These are phyloP conservation scores for Apamea epomidion DNA, from an alignment of 2,888 invertebrate species.

Conservation along the genomic window DNA sequence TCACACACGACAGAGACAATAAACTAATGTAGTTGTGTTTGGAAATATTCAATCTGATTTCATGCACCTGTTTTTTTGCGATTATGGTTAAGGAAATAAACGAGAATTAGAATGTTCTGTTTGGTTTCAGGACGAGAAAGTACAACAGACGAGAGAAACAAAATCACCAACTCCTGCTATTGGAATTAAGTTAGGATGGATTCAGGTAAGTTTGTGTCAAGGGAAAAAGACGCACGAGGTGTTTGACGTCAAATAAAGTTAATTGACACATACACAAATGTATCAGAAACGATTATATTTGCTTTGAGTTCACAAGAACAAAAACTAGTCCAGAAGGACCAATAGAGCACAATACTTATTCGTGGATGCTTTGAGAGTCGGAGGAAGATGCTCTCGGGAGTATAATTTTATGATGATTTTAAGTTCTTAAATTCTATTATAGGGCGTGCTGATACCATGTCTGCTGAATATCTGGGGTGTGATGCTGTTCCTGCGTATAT, in stretches of 20 bases:
- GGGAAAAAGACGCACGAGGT: neutral
- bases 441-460: slow-evolving; percentile 97
- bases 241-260: neutral
- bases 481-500: slow-evolving; percentile 98
- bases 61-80: slow-evolving; percentile 58
- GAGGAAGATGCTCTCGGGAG: neutral
- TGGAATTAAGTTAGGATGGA: slow-evolving; percentile 96
- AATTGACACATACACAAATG: neutral
- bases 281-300: neutral
- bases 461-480: slow-evolving; percentile 99
- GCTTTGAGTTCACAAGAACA: no score
- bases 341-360: neutral
- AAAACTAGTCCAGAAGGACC: neutral
- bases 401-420: neutral
- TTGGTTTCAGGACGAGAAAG: slow-evolving; percentile 83
- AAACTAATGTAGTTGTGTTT: slow-evolving; percentile 45
- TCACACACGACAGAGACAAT: slow-evolving; percentile 59
- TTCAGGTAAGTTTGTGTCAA: slow-evolving; percentile 85
- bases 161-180: slow-evolving; percentile 86
- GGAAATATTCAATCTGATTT: slow-evolving; percentile 52
- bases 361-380: neutral
- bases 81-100: slow-evolving; percentile 1
- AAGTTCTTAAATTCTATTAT: slow-evolving; percentile 55
- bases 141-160: slow-evolving; percentile 79
- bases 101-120: slow-evolving; percentile 29